phyloP scores from a whole-genome alignment of 2,888 invertebrate species.

The Hybos culiciformis region DNA sequence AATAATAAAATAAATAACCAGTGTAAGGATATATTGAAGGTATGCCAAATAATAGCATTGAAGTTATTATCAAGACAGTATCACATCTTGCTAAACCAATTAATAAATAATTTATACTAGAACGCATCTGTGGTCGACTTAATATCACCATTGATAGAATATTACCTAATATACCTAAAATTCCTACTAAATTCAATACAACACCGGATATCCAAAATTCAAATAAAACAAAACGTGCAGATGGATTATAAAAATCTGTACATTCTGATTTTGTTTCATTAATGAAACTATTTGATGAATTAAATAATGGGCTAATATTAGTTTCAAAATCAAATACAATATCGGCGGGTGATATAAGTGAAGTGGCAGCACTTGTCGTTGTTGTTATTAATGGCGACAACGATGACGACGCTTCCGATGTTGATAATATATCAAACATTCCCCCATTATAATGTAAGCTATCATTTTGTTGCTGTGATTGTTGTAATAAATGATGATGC shows the following conservation, averaged over 20 bases:
- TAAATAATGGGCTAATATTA: too few relatives aligned
- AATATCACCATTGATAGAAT: slow-evolving; percentile 81
- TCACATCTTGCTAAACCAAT: slow-evolving; percentile 90
- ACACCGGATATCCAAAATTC: slow-evolving; percentile 74
- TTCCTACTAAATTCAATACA: slow-evolving; percentile 62
- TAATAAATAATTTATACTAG: slow-evolving; percentile 87
- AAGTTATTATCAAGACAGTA: slow-evolving; percentile 75
- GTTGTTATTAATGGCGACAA: too few relatives aligned
- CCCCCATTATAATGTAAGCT: background rate
- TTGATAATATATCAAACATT: background rate
- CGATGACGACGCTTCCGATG: too few relatives aligned
- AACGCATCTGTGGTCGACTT: slow-evolving; percentile 87
- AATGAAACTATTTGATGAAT: too few relatives aligned
- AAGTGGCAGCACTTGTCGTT: background rate
- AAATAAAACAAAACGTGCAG: slow-evolving; percentile 38
- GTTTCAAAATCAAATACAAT: too few relatives aligned
- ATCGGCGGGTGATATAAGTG: too few relatives aligned
- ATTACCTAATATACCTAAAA: slow-evolving; percentile 80
- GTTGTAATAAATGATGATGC: background rate
- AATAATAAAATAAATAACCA: slow-evolving; percentile 59
- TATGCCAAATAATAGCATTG: slow-evolving; percentile 73
- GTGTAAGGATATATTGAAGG: slow-evolving; percentile 76
- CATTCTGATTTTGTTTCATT: too few relatives aligned
- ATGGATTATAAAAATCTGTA: slow-evolving; percentile 22
- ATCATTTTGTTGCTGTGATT: background rate